Conservation (phyloP, 1,140 invertebrate species). For the Lanistes nyassanus region DNA sequence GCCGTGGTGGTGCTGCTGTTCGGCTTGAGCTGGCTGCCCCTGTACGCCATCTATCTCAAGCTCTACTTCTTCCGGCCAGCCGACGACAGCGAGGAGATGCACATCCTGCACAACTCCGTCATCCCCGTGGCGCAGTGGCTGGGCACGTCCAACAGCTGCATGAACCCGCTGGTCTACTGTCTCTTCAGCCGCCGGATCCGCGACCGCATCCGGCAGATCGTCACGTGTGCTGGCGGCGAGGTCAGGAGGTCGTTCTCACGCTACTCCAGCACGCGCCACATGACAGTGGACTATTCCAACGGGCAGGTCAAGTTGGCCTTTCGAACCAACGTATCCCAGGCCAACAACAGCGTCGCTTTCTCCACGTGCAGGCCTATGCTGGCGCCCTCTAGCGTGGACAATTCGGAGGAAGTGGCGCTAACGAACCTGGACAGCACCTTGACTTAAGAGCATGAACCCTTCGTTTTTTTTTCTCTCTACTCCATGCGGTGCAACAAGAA, state of each 20-base stretch:
- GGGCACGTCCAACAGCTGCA: conserved; percentile 94
- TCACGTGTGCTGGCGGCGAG: conserved; percentile 34
- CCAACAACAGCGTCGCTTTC: not conserved
- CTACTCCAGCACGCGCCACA: conserved; percentile 40
- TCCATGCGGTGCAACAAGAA: too few relatives aligned
- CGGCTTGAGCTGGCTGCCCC: conserved; percentile 92
- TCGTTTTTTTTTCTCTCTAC: too few relatives aligned
- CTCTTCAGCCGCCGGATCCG: conserved; percentile 97
- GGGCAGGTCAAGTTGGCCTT: conserved; percentile 36
- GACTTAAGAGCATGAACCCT: too few relatives aligned
- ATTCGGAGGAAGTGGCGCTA: not conserved
- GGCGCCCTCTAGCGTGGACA: not conserved
- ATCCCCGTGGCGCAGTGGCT: conserved; percentile 95
- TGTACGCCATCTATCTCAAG: conserved; percentile 74
- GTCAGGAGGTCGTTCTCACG: conserved; percentile 21
- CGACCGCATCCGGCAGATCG: conserved; percentile 76
- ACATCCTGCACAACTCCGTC: conserved; percentile 81
- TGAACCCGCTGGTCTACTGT: conserved; percentile 97
- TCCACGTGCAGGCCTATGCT: conserved; percentile 11
- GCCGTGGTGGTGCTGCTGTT: conserved; percentile 94
- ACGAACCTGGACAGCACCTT: too few relatives aligned
- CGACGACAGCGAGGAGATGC: conserved; percentile 48
- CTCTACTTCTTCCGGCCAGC: conserved; percentile 34
- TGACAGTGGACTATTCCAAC: conserved; percentile 43
- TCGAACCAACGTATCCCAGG: conserved; percentile 12